These are phyloP conservation scores for Agonum fuliginosum DNA, from an alignment of 2,888 invertebrate genomes.

Conservation along the genomic window DNA sequence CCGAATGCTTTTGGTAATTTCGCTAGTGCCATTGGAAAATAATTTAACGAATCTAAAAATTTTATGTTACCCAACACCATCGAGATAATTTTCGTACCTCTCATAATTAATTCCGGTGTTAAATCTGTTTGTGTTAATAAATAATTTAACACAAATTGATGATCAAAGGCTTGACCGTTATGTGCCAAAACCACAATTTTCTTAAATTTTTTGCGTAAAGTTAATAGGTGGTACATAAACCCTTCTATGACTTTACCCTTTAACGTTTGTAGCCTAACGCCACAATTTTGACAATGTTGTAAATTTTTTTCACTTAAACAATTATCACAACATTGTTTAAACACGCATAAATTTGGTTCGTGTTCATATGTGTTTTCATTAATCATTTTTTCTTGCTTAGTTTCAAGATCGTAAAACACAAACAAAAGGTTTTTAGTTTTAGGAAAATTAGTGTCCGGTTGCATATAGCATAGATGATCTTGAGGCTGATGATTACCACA, in stretches of 20 bases:
- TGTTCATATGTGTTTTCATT: slow-evolving; percentile 31
- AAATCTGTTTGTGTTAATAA: slow-evolving; percentile 31
- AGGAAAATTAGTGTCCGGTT: neutral
- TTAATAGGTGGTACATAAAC: slow-evolving; percentile 38
- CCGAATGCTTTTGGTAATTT: slow-evolving; percentile 65
- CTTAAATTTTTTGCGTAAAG: slow-evolving; percentile 33
- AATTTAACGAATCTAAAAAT: slow-evolving; percentile 65
- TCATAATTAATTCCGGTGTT: slow-evolving; percentile 59
- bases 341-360: slow-evolving; percentile 61
- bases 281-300: neutral
- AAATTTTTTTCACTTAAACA: neutral
- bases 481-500: neutral
- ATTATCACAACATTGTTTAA: slow-evolving; percentile 18
- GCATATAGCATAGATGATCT: slow-evolving; percentile 21
- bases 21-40: slow-evolving; percentile 65
- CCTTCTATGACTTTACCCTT: neutral
- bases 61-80: slow-evolving; percentile 57
- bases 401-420: slow-evolving; percentile 62
- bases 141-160: slow-evolving; percentile 59
- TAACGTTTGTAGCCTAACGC: neutral
- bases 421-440: slow-evolving; percentile 52
- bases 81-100: slow-evolving; percentile 56
- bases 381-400: slow-evolving; percentile 35
- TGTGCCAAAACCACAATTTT: slow-evolving; percentile 55
- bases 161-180: slow-evolving; percentile 59